phyloP scores from a whole-genome alignment of 2,888 invertebrate species.

The Mellilla xanthometata region DNA sequence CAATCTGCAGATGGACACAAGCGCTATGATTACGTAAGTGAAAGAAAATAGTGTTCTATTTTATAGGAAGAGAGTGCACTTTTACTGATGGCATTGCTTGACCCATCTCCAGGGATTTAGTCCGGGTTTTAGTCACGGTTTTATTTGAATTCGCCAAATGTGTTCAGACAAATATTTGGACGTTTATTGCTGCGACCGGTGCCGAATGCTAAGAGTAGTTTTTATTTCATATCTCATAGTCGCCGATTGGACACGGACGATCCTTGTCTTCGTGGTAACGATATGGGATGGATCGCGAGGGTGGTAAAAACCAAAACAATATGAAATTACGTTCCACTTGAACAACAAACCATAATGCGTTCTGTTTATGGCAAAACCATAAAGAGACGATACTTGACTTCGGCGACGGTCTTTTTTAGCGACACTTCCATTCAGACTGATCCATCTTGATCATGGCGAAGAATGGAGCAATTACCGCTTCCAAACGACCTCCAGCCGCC shows the following conservation, averaged over 20 bases:
- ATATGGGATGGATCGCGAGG: conserved; percentile 30
- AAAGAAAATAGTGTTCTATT: conserved; percentile 37
- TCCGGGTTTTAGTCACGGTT: conserved; percentile 74
- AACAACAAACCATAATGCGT: conserved; percentile 3
- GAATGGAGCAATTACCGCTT: conserved; percentile 23
- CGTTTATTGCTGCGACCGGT: conserved; percentile 72
- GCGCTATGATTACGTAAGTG: conserved; percentile 34
- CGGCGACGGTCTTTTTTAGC: conserved; percentile 8
- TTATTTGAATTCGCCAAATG: conserved; percentile 77
- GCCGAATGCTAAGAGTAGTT: conserved; percentile 72
- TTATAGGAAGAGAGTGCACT: conserved; percentile 27
- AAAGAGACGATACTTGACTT: conserved; percentile 8
- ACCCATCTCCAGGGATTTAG: conserved; percentile 72
- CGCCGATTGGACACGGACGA: conserved; percentile 59
- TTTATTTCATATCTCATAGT: conserved; percentile 54
- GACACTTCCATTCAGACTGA: conserved; percentile 18
- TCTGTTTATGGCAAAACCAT: conserved; percentile 4
- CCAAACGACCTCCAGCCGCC: conserved; percentile 20
- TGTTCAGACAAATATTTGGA: conserved; percentile 78
- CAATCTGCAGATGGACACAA: conserved; percentile 24
- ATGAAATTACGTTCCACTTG: conserved; percentile 7
- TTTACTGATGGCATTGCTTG: conserved; percentile 45
- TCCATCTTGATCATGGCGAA: conserved; percentile 20
- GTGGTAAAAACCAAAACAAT: conserved; percentile 11
- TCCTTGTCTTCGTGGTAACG: conserved; percentile 50